A percentile compares a stretch with the other conserved stretches of the same genome.
phyloP scores from a whole-genome alignment of 2,797 vertebrate species.

The Tauraco hartlaubi region DNA sequence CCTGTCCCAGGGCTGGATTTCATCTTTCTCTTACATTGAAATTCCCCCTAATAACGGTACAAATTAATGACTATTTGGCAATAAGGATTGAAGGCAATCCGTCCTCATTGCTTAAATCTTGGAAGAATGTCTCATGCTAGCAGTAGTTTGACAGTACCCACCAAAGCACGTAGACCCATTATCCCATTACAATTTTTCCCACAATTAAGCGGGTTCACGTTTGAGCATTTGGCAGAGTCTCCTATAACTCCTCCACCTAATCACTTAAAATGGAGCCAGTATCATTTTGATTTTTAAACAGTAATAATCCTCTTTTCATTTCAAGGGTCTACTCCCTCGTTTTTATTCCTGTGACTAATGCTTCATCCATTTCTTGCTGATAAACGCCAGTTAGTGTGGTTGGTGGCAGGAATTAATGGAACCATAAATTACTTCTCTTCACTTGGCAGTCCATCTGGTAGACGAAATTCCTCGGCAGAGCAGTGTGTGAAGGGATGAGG shows the following conservation, averaged over 20 bases:
- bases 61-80: background rate
- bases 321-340: background rate
- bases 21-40: background rate
- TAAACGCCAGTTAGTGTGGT: background rate
- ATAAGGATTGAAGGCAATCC: background rate
- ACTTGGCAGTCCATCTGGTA: background rate
- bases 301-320: background rate
- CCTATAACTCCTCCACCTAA: background rate
- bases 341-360: background rate
- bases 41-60: background rate
- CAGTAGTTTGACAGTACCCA: background rate
- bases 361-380: background rate
- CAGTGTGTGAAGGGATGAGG: background rate
- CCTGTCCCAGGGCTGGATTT: background rate
- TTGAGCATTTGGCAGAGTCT: background rate
- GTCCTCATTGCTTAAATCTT: background rate
- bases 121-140: background rate
- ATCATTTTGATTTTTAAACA: background rate
- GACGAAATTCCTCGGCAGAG: background rate
- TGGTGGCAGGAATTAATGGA: background rate
- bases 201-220: background rate
- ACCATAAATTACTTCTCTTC: background rate
- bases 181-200: background rate
- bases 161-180: background rate
- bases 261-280: background rate